phyloP scores from a whole-genome alignment of 2,797 vertebrate genomes.

The Tapera naevia region DNA sequence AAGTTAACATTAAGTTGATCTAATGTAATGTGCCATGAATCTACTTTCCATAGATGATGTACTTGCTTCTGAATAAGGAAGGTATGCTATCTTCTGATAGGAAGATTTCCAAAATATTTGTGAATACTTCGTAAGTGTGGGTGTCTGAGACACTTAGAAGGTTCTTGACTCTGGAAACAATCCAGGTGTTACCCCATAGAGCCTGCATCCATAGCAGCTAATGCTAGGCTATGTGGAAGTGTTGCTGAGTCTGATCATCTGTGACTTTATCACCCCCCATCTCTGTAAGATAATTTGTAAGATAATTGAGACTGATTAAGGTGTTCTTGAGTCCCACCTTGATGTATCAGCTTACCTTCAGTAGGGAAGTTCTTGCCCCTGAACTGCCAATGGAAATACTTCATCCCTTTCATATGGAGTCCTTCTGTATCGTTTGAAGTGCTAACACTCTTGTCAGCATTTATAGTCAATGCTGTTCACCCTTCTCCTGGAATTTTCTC shows the following conservation, averaged over 20 bases:
- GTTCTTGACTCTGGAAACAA: neutral
- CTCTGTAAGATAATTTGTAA: slow-evolving; percentile 7
- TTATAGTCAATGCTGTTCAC: neutral
- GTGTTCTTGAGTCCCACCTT: slow-evolving; percentile 50
- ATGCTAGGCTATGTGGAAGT: neutral
- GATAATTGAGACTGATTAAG: slow-evolving; percentile 48
- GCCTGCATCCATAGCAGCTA: neutral
- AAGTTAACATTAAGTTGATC: neutral
- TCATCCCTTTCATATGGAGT: neutral
- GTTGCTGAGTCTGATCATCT: neutral
- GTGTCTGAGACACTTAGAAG: neutral
- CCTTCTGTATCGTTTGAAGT: neutral
- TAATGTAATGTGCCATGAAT: neutral
- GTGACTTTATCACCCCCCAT: neutral
- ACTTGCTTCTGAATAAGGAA: neutral
- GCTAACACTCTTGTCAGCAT: neutral
- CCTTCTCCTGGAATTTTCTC: neutral
- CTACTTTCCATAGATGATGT: neutral
- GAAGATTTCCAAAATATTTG: neutral
- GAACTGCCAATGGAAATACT: neutral
- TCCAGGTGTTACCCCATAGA: neutral
- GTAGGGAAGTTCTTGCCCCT: neutral
- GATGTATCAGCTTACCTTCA: neutral
- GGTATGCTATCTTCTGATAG: neutral
- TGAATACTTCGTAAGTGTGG: neutral